Base-by-base conservation (phyloP, 2,113 vertebrate genomes). In the Colius striatus region DNA sequence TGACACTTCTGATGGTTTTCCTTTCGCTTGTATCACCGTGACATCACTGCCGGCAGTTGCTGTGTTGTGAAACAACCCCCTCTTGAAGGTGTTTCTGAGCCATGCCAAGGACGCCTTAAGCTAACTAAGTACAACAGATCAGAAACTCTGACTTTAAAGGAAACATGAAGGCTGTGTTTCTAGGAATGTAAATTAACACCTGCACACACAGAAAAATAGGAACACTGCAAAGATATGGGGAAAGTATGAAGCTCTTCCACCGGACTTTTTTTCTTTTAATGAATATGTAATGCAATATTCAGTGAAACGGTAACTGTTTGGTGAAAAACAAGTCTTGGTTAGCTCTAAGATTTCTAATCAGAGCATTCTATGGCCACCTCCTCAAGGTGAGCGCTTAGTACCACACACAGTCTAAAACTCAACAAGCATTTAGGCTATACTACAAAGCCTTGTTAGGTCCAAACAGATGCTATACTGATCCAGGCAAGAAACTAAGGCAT, bases 131-230 rank as follows among this genome's bases (percentile, higher is more conserved):
- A 84, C 76, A 92, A 88, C 57, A 89, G 65, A 95, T 88, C 94
- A 96, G 88, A 95, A 96, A 92, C 27, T 27, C 32, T 68, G 83
- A 84, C 93, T 96, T 94, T 89, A 93, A 95, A 90, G 80, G 47
- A 88, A 92, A 77, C 60, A 80, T 0, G 3, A 88, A 86, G 72
- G 84, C 66, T 88, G 92, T 81, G 62, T 84, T 96, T 96, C 92
- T 87, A 92, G 92, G 93, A 96, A 95, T 90, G 94, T 65, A 95
- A 94, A 95, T 93, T 84, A 97, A 84, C 93, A 96, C 85, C 85
- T 93, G 92, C 19, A 18, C 32, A 81, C 17, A 9, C 72, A 87
- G 53, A 74, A 86, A 90, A 89, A 75, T 23, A 19, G 61, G 62
- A 86, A 65, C 11, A 2, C 55, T 53, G 57, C 20, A 60, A 62